These are phyloP conservation scores for Stegodyphus mimosarum DNA, from an alignment of 1,140 invertebrate genomes.

Conservation along the genomic window DNA sequence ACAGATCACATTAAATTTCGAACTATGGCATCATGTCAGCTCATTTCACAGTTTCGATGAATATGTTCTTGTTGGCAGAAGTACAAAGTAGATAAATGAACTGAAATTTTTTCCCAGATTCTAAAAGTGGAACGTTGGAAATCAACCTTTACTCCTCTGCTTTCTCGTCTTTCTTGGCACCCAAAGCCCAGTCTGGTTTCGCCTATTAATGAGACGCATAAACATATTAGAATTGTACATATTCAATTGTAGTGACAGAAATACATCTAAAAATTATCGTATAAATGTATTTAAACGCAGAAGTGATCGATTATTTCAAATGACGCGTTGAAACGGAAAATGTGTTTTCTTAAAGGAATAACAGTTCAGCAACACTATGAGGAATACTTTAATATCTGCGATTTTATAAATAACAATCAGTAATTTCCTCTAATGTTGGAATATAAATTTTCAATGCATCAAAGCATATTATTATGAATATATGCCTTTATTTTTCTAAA, in stretches of 20 bases:
- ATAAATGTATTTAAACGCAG: not conserved
- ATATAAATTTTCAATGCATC: too few relatives aligned
- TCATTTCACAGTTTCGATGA: conserved; percentile 1
- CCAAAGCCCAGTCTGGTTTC: conserved; percentile 60
- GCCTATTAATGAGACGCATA: not conserved
- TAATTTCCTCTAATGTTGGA: too few relatives aligned
- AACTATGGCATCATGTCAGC: not conserved
- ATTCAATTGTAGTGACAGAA: not conserved
- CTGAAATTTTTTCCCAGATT: conserved; percentile 3
- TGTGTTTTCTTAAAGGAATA: not conserved
- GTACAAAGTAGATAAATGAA: conserved; percentile 11
- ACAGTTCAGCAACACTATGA: not conserved
- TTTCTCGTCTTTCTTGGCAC: conserved; percentile 52
- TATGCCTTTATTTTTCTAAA: too few relatives aligned
- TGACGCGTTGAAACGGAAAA: not conserved
- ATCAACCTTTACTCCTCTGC: conserved; percentile 43
- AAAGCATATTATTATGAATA: too few relatives aligned
- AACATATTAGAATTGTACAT: not conserved
- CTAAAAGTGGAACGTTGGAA: conserved; percentile 51
- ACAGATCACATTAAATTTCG: too few relatives aligned
- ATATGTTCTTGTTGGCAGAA: not conserved
- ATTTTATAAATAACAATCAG: too few relatives aligned
- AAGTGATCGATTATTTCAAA: not conserved
- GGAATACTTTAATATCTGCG: not conserved
- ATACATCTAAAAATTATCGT: not conserved